Percentiles rank a stretch among this genome's conserved stretches.
phyloP scores from a whole-genome alignment of 2,797 vertebrate genomes.

The Brachymystax lenok region DNA sequence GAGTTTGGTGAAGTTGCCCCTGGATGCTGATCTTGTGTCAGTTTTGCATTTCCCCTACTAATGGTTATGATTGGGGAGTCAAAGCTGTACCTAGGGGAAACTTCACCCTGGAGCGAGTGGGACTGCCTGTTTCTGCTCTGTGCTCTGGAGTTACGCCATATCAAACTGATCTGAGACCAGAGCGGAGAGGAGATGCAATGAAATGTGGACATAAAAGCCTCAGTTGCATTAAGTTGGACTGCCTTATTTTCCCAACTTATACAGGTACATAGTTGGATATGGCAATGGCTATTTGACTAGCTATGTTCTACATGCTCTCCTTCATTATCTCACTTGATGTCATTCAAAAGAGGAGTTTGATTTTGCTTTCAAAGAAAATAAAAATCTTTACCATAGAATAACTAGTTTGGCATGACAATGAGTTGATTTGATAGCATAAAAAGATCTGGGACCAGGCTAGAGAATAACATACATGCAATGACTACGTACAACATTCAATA shows the following conservation, averaged over 20 bases:
- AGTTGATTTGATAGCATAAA: neutral
- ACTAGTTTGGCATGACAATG: neutral
- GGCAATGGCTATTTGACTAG: constrained; percentile 35
- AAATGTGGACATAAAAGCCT: constrained; percentile 20
- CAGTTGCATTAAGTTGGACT: constrained; percentile 22
- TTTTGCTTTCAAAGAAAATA: neutral
- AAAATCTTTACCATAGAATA: neutral
- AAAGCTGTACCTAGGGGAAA: too few species aligned
- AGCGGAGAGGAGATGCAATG: neutral
- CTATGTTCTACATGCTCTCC: constrained; percentile 37
- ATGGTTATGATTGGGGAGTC: neutral
- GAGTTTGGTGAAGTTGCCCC: neutral
- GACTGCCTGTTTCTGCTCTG: constrained; percentile 23
- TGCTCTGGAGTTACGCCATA: constrained; percentile 64
- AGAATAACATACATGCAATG: neutral
- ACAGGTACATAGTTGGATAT: constrained; percentile 20
- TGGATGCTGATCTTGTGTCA: neutral
- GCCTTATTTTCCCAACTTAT: constrained; percentile 32
- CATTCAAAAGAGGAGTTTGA: neutral
- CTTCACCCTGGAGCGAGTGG: too few species aligned
- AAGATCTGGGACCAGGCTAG: neutral
- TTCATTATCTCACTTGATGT: neutral
- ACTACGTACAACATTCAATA: neutral
- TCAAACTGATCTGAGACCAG: constrained; percentile 38
- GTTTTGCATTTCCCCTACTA: neutral